Percentiles rank a stretch among this genome's conserved stretches.
phyloP scores from a whole-genome alignment of 1,140 invertebrate species.

The Orius laevigatus region DNA sequence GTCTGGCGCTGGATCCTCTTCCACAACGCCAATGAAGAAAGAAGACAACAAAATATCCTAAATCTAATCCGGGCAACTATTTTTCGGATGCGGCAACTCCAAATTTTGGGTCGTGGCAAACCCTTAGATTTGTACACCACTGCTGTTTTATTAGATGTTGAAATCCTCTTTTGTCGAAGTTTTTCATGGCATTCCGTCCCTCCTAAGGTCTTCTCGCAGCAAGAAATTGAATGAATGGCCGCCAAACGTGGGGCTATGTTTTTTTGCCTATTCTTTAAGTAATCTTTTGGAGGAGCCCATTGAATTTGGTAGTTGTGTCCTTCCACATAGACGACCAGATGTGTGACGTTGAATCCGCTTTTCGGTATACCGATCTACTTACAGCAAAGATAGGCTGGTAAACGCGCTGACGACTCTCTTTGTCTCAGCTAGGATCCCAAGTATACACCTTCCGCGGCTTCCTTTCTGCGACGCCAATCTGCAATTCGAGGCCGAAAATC shows the following conservation, averaged over 20 bases:
- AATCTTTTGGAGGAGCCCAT: constrained; percentile 55
- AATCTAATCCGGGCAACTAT: constrained; percentile 50
- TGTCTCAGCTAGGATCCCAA: constrained; percentile 77
- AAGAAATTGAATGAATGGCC: constrained; percentile 91
- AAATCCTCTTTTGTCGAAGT: constrained; percentile 66
- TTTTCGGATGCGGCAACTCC: constrained; percentile 54
- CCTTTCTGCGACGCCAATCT: constrained; percentile 74
- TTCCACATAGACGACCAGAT: constrained; percentile 43
- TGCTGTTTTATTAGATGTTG: too few species aligned
- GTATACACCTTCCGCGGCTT: constrained; percentile 61
- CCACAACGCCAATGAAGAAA: constrained; percentile 88
- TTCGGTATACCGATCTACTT: constrained; percentile 54
- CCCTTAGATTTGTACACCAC: constrained; percentile 66
- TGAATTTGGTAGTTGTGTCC: constrained; percentile 43
- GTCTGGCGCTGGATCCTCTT: constrained; percentile 81
- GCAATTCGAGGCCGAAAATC: constrained; percentile 90
- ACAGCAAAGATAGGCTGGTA: constrained; percentile 74
- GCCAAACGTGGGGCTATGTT: constrained; percentile 67
- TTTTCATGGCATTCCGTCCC: constrained; percentile 86
- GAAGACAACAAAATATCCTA: constrained; percentile 89
- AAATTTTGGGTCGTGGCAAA: constrained; percentile 56
- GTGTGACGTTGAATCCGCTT: constrained; percentile 48
- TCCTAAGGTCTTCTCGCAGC: constrained; percentile 67
- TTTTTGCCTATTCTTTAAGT: constrained; percentile 46
- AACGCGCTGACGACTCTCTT: constrained; percentile 70